Percentiles rank a stretch among this genome's conserved stretches.
phyloP scores from a whole-genome alignment of 2,113 vertebrate genomes.

The Siphamia tubifer region DNA sequence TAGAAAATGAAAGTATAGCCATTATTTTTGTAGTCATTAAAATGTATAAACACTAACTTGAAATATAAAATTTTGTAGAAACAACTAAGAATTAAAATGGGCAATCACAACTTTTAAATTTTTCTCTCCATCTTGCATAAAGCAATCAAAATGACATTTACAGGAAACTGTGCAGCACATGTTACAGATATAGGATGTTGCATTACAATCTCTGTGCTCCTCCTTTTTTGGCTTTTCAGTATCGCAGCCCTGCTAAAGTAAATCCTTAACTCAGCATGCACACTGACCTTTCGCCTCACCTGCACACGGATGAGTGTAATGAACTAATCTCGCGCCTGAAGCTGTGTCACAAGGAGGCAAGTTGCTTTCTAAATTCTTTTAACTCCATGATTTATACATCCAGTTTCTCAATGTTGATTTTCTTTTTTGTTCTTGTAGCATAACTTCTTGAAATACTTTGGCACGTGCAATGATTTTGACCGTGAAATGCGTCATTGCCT shows the following conservation, averaged over 20 bases:
- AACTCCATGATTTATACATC: background rate
- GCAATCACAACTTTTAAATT: too few species aligned
- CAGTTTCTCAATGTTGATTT: background rate
- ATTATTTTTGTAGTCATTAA: too few species aligned
- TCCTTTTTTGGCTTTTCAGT: conserved; percentile 55
- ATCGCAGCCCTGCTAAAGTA: conserved; percentile 34
- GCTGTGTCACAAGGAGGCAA: conserved; percentile 86
- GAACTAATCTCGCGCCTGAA: conserved; percentile 85
- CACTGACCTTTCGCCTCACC: conserved; percentile 91
- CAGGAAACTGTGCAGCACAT: too few species aligned
- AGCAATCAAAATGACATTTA: too few species aligned
- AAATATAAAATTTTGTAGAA: too few species aligned
- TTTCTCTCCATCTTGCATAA: too few species aligned
- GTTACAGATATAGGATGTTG: too few species aligned
- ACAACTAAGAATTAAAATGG: too few species aligned
- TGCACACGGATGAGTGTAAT: conserved; percentile 95
- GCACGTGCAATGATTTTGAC: conserved; percentile 90
- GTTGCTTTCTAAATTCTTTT: background rate
- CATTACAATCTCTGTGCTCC: background rate
- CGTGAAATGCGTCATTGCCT: conserved; percentile 90
- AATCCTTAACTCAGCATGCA: conserved; percentile 87
- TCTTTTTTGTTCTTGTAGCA: conserved; percentile 78
- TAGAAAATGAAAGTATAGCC: background rate
- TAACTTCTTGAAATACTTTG: conserved; percentile 89
- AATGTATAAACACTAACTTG: too few species aligned